Evolutionary conservation across 2,797 vertebrate species (phyloP).

Genomic region (Myiothlypis chrysogaster): DNA sequence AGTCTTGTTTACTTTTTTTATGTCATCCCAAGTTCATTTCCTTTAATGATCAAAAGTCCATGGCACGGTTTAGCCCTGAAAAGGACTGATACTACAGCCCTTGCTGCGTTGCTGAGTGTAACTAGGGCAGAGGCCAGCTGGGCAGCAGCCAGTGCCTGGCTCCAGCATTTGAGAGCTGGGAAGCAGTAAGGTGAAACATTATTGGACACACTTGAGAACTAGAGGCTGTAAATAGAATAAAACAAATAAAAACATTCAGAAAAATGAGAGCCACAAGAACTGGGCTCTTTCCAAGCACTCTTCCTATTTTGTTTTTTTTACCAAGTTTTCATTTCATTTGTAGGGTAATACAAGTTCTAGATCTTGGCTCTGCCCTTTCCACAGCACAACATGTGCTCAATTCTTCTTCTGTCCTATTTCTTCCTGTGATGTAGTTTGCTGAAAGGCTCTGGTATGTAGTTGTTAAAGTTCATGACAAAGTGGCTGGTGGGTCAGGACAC

Average conservation of each 20-base stretch:
- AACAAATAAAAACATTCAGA: not conserved
- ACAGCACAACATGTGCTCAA: fast-evolving
- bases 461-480: not conserved
- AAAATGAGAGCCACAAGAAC: not conserved
- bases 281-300: not conserved
- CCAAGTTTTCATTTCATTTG: not conserved
- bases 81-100: not conserved
- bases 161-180: not conserved
- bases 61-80: not conserved
- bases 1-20: not conserved
- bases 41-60: slow-evolving; percentile 18
- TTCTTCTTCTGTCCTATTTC: not conserved
- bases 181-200: slow-evolving; percentile 29
- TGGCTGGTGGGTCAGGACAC: not conserved
- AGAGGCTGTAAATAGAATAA: slow-evolving; percentile 12
- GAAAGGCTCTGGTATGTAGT: not conserved
- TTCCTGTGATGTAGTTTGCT: not conserved
- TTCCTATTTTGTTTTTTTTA: not conserved
- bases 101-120: fast-evolving
- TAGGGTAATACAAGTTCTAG: not conserved
- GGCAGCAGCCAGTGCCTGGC: not conserved
- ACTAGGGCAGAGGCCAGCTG: slow-evolving; percentile 50
- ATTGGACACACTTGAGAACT: not conserved
- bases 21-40: slow-evolving; percentile 12
- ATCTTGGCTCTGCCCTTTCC: not conserved